Evolutionary conservation across 2,113 vertebrate genomes (phyloP).

Genomic region (Saguinus midas): DNA sequence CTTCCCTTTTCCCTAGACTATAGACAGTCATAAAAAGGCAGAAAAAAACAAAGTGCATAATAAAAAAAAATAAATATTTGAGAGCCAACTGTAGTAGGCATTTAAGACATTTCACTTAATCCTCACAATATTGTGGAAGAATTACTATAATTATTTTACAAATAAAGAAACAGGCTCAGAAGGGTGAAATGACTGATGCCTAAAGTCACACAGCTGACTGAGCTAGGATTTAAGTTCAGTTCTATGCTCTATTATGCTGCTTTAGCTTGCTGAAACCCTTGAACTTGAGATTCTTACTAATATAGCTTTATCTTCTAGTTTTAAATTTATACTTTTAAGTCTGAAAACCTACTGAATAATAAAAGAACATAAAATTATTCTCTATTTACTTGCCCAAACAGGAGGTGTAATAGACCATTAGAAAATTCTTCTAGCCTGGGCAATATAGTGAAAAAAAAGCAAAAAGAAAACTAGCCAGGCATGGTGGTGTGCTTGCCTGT

Average conservation of each 20-base stretch:
- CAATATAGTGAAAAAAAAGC: too few species aligned
- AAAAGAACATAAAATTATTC: conserved; percentile 24
- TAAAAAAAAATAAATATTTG: conserved; percentile 51
- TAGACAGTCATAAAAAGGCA: conserved; percentile 42
- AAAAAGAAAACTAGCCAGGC: too few species aligned
- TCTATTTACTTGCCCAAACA: conserved; percentile 35
- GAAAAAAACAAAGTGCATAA: conserved; percentile 17
- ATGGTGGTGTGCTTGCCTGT: too few species aligned
- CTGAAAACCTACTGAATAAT: conserved; percentile 35
- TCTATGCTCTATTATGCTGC: background rate
- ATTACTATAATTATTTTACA: conserved; percentile 34
- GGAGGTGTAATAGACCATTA: background rate
- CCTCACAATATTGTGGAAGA: background rate
- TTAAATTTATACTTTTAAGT: conserved; percentile 43
- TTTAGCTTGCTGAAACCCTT: background rate
- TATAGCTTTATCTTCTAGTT: conserved; percentile 19
- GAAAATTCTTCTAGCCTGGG: background rate
- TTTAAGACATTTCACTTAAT: conserved; percentile 44
- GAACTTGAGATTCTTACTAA: background rate
- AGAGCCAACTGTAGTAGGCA: conserved; percentile 51
- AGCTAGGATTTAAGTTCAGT: background rate
- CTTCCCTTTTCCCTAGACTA: conserved; percentile 15
- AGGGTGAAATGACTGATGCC: conserved; percentile 19
- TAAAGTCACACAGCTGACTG: conserved; percentile 13
- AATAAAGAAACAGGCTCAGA: background rate